phyloP scores from a whole-genome alignment of 2,113 vertebrate genomes.

The Chroicocephalus ridibundus region DNA sequence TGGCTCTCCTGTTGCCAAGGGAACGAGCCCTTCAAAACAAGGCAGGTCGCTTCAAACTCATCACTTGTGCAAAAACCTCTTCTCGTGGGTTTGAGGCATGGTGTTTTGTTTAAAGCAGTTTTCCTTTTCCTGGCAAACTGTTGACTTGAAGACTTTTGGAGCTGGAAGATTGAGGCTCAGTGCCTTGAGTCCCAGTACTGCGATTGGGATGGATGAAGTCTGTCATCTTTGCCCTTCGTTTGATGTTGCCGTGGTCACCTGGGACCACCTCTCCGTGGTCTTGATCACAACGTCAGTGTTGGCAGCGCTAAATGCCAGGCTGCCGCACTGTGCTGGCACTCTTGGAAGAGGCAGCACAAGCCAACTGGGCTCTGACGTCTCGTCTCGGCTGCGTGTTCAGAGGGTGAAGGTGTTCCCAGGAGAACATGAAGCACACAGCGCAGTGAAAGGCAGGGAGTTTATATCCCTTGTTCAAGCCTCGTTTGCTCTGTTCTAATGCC shows the following conservation, averaged over 20 bases:
- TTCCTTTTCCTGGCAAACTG: neutral
- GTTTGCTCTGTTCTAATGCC: neutral
- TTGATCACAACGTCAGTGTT: neutral
- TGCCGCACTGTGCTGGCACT: neutral
- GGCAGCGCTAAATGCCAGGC: neutral
- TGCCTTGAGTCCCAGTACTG: neutral
- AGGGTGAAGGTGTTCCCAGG: neutral
- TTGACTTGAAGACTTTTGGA: neutral
- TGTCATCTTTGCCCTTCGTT: neutral
- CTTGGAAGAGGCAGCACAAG: neutral
- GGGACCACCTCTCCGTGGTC: neutral
- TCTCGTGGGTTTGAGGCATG: neutral
- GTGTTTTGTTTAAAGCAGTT: neutral
- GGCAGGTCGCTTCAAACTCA: neutral
- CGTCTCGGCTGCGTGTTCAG: neutral
- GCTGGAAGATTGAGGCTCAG: neutral
- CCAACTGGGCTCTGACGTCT: neutral
- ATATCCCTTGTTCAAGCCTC: neutral
- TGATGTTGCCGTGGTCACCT: neutral
- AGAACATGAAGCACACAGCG: neutral
- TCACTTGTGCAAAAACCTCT: neutral
- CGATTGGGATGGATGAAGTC: neutral
- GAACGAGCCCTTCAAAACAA: slow-evolving; percentile 30
- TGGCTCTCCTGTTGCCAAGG: slow-evolving; percentile 36
- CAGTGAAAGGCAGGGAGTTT: neutral